Evolutionary conservation across 2,797 vertebrate species (phyloP).

Genomic region (Tapirus indicus): DNA sequence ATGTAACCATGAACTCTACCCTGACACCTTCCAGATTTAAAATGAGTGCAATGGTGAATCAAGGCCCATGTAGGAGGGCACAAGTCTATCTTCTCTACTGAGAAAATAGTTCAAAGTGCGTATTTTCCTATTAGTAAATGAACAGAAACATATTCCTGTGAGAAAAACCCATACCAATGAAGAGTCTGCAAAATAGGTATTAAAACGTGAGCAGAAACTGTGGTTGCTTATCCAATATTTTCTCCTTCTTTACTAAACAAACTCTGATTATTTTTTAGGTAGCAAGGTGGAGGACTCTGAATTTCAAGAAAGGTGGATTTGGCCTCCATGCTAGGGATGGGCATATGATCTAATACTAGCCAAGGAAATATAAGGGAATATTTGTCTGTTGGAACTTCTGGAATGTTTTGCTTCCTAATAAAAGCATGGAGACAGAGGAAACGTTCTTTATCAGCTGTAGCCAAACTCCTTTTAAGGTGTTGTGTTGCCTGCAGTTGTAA

Average conservation of each 20-base stretch:
- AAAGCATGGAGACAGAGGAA: not conserved
- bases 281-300: not conserved
- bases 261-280: not conserved
- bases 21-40: not conserved
- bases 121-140: not conserved
- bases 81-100: not conserved
- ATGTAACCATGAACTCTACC: not conserved
- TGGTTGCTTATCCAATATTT: not conserved
- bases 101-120: not conserved
- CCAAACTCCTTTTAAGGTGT: not conserved
- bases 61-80: not conserved
- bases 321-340: not conserved
- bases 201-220: not conserved
- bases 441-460: not conserved
- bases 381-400: not conserved
- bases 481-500: not conserved
- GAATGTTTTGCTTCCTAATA: not conserved
- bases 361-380: not conserved
- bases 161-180: not conserved
- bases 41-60: not conserved
- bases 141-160: not conserved
- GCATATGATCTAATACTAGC: not conserved
- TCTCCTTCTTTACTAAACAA: not conserved
- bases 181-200: not conserved
- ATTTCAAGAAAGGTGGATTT: not conserved